A percentile compares a stretch with the other conserved stretches of the same genome.
phyloP scores from a whole-genome alignment of 2,888 invertebrate species.

The Deroplatys truncata region DNA sequence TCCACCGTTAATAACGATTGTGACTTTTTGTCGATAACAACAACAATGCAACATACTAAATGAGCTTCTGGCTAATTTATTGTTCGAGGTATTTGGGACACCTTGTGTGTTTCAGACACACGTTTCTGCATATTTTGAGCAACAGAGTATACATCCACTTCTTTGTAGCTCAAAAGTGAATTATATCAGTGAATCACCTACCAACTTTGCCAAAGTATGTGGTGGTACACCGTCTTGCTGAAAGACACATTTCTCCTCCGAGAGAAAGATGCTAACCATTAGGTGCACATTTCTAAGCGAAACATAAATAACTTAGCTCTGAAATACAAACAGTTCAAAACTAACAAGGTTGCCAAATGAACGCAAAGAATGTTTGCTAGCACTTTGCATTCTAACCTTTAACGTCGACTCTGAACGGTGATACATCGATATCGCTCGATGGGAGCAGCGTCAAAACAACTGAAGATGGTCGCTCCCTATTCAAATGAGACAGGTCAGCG shows the following conservation, averaged over 20 bases:
- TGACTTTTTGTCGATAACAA: too few species aligned
- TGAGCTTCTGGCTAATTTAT: too few species aligned
- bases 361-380: not conserved
- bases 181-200: too few species aligned
- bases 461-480: not conserved
- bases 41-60: too few species aligned
- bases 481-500: not conserved
- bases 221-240: not conserved
- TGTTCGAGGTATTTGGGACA: too few species aligned
- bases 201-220: not conserved
- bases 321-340: not conserved
- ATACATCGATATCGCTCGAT: not conserved
- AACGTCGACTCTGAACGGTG: not conserved
- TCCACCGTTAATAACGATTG: too few species aligned
- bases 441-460: not conserved
- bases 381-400: not conserved
- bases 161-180: too few species aligned
- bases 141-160: too few species aligned
- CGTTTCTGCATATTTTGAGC: too few species aligned
- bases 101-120: too few species aligned
- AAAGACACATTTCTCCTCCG: not conserved
- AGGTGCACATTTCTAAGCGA: not conserved
- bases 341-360: not conserved
- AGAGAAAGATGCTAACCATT: not conserved
- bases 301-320: not conserved